A percentile compares a stretch with the other conserved stretches of the same genome.
Conservation (phyloP, 2,113 vertebrate species). For the Albula glossodonta region DNA sequence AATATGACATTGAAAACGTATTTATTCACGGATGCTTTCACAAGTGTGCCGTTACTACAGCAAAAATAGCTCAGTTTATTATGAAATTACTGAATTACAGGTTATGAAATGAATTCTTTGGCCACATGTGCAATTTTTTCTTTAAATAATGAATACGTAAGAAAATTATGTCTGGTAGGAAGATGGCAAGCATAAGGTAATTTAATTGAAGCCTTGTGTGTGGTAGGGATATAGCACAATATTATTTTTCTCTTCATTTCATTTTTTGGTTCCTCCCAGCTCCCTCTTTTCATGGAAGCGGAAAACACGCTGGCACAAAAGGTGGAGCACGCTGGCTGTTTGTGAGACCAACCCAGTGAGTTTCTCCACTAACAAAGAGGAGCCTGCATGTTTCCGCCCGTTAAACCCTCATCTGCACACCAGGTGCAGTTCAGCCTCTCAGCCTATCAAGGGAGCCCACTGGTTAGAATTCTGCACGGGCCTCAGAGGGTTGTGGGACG, state of each 20-base stretch:
- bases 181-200: not conserved
- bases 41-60: not conserved
- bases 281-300: not conserved
- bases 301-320: not conserved
- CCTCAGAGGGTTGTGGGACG: not conserved
- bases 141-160: not conserved
- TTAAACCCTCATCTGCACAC: not conserved
- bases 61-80: not conserved
- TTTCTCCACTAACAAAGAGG: not conserved
- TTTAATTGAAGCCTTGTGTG: not conserved
- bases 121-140: not conserved
- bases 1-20: conserved; percentile 13
- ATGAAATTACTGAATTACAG: not conserved
- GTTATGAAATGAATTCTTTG: not conserved
- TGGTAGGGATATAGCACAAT: not conserved
- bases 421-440: not conserved
- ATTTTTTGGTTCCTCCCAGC: not conserved
- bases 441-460: not conserved
- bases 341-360: not conserved
- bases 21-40: not conserved
- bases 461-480: not conserved
- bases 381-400: not conserved
- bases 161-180: not conserved
- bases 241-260: not conserved
- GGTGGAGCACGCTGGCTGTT: not conserved